Evolutionary conservation across 1,140 invertebrate genomes (phyloP), one percentile per base, ranked within the genome.

Genomic region (Drosophila jambulina): DNA sequence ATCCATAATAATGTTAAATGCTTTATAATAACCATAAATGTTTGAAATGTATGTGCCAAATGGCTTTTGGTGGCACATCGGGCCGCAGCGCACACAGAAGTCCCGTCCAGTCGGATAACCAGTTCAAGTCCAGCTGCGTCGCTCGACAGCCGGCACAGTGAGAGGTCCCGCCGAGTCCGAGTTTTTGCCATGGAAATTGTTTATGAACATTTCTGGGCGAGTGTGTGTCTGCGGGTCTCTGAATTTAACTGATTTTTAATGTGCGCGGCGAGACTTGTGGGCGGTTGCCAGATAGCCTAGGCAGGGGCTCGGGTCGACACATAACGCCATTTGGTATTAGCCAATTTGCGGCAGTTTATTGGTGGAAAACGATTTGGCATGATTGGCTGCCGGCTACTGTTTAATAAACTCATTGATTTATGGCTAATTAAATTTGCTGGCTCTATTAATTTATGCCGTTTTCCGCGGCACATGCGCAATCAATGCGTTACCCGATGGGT

Each of bases 21-120:
- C 80, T 87, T 87, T 87, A 90, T 90, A 87, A 87, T 90, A 87
- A 90, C 84, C 83, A 87, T 87, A 90, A 90, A 90, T 87, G 83
- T 90, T 90, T 80, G 85, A 88, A 87, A 87, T 87, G 72, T 77
- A 90, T 87, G 85, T 87, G 84, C 77, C 83, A 82, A 88, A 87
- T 88, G 75, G 77, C 71, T 82, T 72, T 71, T 75, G 77, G 56
- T 71, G 49, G 61, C 69, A 60, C 75, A 68, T 77, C 63, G 62
- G 67, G 58, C 71, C 74, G 45, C 51, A 51, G 42, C 53, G 38
- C 53, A 64, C 69, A 76, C 51, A 59, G 53, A 78, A 54, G 65
- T 51, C 43, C 46, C 40, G 27, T 46, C 27, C 42, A 27, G 65
- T 23, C 46, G 45, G 12, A 51, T 54, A 75, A 76, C 71, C 61